Base-by-base conservation (phyloP, 2,113 vertebrate genomes). In the Coreoperca whiteheadi region DNA sequence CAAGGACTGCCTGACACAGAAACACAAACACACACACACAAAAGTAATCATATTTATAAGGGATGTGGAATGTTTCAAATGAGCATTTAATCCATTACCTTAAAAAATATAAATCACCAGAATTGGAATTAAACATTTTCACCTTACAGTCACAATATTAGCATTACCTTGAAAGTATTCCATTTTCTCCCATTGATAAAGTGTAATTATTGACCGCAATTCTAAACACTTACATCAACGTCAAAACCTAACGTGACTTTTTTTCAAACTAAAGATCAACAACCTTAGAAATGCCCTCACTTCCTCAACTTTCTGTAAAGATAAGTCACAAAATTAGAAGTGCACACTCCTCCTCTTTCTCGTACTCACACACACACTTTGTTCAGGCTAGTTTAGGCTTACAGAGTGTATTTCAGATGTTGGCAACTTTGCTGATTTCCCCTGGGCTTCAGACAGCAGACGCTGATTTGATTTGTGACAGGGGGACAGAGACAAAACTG, bases 371-470 rank as follows among this genome's bases (percentile, higher is more conserved):
- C 70, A 53, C 43, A 63, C 43, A 63, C 57, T 60, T 76, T 64
- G 34, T 54, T 61, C 41, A 64, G 64, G 9, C 79, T 54, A 32
- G 65, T 79, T 67, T 37, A 34, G 68, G 69, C 68, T 77, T 23
- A 72, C 37, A 72, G 23, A 53, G 32, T 51, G 50, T 39, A 48
- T 80, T 79, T 77, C 50, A 69, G 32, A 81, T 75, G 63, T 64
- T 82, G 66, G 54, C 48, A 83, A 75, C 56, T 73, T 50, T 71
- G 14, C 56, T 53, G 60, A 85, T 91, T 85, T 86, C 61, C 77
- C 72, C 60, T n/a, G 72, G 43, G 69, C 74, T 74, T 73, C 59
- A 72, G 48, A 67, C 56, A 69, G 59, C 57, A 74, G 56, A 57
- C 3, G 5, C 18, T 46, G 53, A 83, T 77, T 80, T 81, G 71